Base-by-base conservation (phyloP, 2,113 vertebrate genomes). In the Camelus bactrianus region DNA sequence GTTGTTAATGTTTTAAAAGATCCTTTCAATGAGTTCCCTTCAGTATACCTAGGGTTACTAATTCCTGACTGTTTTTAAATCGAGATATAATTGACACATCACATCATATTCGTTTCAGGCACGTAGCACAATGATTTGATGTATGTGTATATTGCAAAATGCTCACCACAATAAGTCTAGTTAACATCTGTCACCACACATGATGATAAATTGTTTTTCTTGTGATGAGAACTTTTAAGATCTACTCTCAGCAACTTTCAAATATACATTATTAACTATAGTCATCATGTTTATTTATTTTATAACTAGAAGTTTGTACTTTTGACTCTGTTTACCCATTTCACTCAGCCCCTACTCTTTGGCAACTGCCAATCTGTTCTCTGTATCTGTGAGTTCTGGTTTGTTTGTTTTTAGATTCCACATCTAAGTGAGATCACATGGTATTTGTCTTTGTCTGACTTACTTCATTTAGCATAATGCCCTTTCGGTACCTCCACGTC, bases 1-100 rank as follows among this genome's bases (percentile, higher is more conserved):
- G 56, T 76, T 92, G 79, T 79, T 62, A 83, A 69, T 54, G 2
- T 93, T 95, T 92, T 90, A 54, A 94, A 94, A 58, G 77, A 56
- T 91, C 85, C 58, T 89, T 85, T 76, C 24, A 67, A 8, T 52
- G 52, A 75, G 19, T 72, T 65, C 24, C 16, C 56, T 94, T 60
- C 67, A 22, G 12, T 50, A 69, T 22, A 84, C 19, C 24, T 70
- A 79, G 65, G 60, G 62, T 81, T 84, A 65, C 48, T 72, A 32
- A 85, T 80, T 77, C 35, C 7, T 64, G 24, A 65, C 26, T 60
- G 28, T 14, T 73, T 62, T 38, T 35, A 35, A 13, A 26, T 82
- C 52, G 76, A 89, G 58, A 50, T 76, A 75, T 50, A 92, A 69
- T 52, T 58, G 35, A 92, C 50, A 58, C 76, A 75, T 30, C 64